phyloP scores from a whole-genome alignment of 2,113 vertebrate species.

The Ceuthmochares aereus region DNA sequence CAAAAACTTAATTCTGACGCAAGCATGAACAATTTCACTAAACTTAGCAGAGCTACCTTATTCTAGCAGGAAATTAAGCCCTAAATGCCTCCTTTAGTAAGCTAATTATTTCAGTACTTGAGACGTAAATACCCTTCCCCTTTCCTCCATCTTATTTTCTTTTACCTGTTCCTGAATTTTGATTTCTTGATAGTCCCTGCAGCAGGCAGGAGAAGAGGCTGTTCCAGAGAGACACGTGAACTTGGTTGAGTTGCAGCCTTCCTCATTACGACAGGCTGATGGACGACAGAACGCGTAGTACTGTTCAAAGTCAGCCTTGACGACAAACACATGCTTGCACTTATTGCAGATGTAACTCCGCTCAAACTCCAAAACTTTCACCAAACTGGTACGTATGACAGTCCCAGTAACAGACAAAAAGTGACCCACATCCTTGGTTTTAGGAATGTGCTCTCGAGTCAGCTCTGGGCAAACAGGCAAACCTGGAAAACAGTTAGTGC shows the following conservation, averaged over 20 bases:
- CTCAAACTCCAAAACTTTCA: conserved; percentile 93
- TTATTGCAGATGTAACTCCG: conserved; percentile 92
- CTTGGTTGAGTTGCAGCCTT: conserved; percentile 86
- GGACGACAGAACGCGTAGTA: conserved; percentile 85
- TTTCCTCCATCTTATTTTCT: background rate
- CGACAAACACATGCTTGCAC: conserved; percentile 86
- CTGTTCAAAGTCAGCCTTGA: conserved; percentile 89
- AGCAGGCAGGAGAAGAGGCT: conserved; percentile 78
- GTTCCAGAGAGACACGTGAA: conserved; percentile 88
- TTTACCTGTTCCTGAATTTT: conserved; percentile 96
- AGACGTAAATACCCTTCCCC: background rate
- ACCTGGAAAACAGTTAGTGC: conserved; percentile 73
- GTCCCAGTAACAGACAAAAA: conserved; percentile 94
- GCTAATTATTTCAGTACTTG: background rate
- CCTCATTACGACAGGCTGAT: conserved; percentile 79
- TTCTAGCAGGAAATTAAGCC: background rate
- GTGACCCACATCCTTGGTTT: conserved; percentile 89
- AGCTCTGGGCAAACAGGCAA: conserved; percentile 94
- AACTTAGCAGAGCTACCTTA: background rate
- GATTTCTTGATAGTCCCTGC: conserved; percentile 96
- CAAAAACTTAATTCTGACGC: background rate
- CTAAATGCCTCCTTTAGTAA: background rate
- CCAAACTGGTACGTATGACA: conserved; percentile 88
- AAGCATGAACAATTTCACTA: background rate
- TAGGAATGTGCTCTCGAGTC: conserved; percentile 92